Conservation (phyloP, 2,797 vertebrate genomes). For the Silurus lanzhouensis region DNA sequence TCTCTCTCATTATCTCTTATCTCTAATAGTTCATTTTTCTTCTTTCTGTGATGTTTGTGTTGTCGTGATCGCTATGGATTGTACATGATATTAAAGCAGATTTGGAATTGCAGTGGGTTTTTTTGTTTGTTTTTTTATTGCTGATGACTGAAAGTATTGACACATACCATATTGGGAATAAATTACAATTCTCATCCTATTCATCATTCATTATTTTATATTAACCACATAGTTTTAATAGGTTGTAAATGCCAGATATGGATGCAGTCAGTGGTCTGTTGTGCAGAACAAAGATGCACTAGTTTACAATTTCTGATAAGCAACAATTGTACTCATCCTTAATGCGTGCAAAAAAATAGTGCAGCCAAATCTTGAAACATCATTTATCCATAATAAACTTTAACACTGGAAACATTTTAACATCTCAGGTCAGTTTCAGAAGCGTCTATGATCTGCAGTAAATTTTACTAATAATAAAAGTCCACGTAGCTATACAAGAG, state of each 20-base stretch:
- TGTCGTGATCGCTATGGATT: not conserved
- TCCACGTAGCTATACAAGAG: not conserved
- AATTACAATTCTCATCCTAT: not conserved
- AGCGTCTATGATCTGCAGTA: not conserved
- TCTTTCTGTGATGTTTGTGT: not conserved
- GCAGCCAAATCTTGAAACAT: not conserved
- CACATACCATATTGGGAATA: not conserved
- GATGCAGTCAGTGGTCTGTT: not conserved
- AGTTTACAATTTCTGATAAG: not conserved
- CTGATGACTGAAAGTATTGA: not conserved
- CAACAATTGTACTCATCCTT: not conserved
- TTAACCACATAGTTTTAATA: not conserved
- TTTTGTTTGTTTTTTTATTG: not conserved
- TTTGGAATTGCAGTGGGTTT: not conserved
- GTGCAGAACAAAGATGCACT: not conserved
- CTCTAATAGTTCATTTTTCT: not conserved
- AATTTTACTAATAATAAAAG: not conserved
- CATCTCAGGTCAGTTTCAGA: not conserved
- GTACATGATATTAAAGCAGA: not conserved
- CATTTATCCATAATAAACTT: constrained; percentile 9
- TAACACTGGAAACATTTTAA: too few relatives aligned
- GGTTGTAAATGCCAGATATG: not conserved
- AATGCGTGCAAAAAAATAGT: too few relatives aligned
- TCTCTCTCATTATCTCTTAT: not conserved
- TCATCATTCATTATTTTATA: not conserved